Evolutionary conservation across 2,797 vertebrate species (phyloP), one percentile per base, ranked within the genome.

Genomic region (Ctenochaetus hawaiiensis): DNA sequence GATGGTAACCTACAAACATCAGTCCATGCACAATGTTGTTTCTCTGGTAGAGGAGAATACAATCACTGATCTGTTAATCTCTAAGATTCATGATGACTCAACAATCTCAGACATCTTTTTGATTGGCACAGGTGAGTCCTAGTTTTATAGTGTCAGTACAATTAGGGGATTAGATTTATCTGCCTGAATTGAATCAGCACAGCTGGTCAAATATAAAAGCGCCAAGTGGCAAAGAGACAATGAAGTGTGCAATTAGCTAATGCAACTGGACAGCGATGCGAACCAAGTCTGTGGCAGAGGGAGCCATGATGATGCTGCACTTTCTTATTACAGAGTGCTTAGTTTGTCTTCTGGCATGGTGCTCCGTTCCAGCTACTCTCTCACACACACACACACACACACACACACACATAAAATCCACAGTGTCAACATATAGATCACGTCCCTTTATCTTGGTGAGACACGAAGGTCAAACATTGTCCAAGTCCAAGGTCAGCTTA

Each of bases 171-270:
- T 20, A 8, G 41, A 53, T 30, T 56, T 16, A 51, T 22, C 52
- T 30, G 37, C 51, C 52, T 63, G 54, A 52, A 72, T 59, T 78
- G 71, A 89, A 75, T 85, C 80, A 85, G 85, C 62, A 75, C 22
- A 34, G 67, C 81, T 81, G 77, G 37, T 86, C 34, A 67, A 82
- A 88, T 67, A 61, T 75, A 80, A 90, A 83, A 80, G 68, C 70
- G 71, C 51, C 64, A 82, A 79, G 62, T 76, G 74, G 67, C 61
- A 64, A 63, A 75, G 78, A 87, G 82, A 86, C 82, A 87, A 67
- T 22, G 43, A 17, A 67, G 58, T 39, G 57, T 48, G 43, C 85
- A 93, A 94, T 95, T 91, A 93, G 88, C 91, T 94, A 94, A 95
- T 95, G 92, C 81, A 90, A 67, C 75, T 26, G 66, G 80, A 81